These are phyloP conservation scores for Eristalis tenax DNA, from an alignment of 2,888 invertebrate species.

Conservation along the genomic window DNA sequence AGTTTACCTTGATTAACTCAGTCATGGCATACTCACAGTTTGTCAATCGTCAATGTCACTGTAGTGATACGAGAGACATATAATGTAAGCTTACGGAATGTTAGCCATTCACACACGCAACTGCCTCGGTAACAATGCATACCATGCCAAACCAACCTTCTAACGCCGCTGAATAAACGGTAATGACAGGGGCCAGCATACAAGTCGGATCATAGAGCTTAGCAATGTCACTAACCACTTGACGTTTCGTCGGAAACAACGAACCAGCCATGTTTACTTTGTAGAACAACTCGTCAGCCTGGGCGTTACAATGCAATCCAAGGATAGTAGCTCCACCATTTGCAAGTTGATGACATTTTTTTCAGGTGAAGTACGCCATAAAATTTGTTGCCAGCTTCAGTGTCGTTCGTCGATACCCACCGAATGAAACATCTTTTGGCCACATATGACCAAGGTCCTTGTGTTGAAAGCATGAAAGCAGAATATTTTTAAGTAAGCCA, in stretches of 20 bases:
- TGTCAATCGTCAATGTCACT: too few species aligned
- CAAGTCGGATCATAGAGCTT: slow-evolving; percentile 25
- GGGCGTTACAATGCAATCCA: slow-evolving; percentile 14
- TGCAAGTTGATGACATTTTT: slow-evolving; percentile 16
- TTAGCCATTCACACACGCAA: slow-evolving; percentile 34
- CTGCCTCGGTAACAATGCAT: slow-evolving; percentile 23
- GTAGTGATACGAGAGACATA: background rate
- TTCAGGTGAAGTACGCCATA: background rate
- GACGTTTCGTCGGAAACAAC: slow-evolving; percentile 29
- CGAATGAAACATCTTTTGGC: too few species aligned
- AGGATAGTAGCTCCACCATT: slow-evolving; percentile 15
- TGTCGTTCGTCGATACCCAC: too few species aligned
- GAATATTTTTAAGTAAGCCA: slow-evolving; percentile 8
- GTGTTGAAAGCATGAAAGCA: slow-evolving; percentile 2
- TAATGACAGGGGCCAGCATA: slow-evolving; percentile 49
- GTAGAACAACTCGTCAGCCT: slow-evolving; percentile 26
- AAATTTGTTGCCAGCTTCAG: background rate
- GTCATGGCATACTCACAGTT: too few species aligned
- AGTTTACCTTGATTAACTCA: too few species aligned
- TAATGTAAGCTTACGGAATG: slow-evolving; percentile 28
- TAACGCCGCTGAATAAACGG: slow-evolving; percentile 42
- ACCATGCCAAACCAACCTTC: slow-evolving; percentile 32
- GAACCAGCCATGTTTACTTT: slow-evolving; percentile 24
- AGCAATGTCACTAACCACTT: slow-evolving; percentile 17
- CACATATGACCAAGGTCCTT: too few species aligned